Percentiles rank a stretch among this genome's conserved stretches.
Evolutionary conservation across 2,113 vertebrate genomes (phyloP).

Genomic region (Amia ocellicauda): DNA sequence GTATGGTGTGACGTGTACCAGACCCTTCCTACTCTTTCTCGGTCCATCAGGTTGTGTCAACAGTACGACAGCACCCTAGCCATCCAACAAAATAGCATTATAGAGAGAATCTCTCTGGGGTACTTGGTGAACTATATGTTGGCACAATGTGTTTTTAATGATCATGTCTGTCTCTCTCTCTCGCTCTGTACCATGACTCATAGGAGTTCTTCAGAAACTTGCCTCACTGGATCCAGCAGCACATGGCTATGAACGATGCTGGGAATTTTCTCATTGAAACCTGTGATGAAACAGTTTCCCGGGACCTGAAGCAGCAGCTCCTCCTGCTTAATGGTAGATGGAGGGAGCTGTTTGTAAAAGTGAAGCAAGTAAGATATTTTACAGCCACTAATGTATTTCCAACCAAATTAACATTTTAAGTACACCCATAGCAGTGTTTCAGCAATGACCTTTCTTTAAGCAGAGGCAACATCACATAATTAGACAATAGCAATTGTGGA

Average conservation of each 20-base stretch:
- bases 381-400: too few relatives aligned
- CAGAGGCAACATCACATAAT: neutral
- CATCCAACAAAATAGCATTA: too few relatives aligned
- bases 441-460: neutral
- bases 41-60: too few relatives aligned
- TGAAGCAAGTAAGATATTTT: constrained; percentile 79
- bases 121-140: too few relatives aligned
- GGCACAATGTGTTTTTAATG: too few relatives aligned
- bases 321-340: constrained; percentile 73
- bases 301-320: constrained; percentile 93
- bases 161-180: neutral
- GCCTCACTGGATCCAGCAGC: constrained; percentile 86
- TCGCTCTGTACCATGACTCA: neutral
- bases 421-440: constrained; percentile 2
- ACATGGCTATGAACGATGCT: constrained; percentile 94
- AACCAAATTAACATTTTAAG: neutral
- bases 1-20: too few relatives aligned
- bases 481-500: too few relatives aligned
- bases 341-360: constrained; percentile 76
- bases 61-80: too few relatives aligned
- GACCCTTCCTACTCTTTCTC: too few relatives aligned
- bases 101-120: too few relatives aligned
- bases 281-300: constrained; percentile 89
- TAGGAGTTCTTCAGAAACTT: constrained; percentile 69
- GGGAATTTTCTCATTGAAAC: constrained; percentile 98